Evolutionary conservation across 2,888 invertebrate genomes (phyloP).

Genomic region (Amblyjoppa fuscipennis): DNA sequence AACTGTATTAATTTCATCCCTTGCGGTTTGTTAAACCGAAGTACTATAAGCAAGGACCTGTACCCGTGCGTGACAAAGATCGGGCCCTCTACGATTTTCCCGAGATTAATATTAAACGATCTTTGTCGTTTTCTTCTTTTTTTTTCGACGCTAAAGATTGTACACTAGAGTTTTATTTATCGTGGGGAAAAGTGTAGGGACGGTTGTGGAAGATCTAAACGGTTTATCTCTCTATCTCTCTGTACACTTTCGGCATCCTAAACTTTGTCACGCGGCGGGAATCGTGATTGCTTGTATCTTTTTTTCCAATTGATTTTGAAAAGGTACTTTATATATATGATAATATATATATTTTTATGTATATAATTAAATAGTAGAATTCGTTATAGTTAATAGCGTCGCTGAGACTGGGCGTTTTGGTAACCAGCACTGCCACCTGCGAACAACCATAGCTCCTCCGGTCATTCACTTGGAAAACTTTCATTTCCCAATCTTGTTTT

Average conservation of each 20-base stretch:
- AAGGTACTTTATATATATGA: constrained; percentile 52
- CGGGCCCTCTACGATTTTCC: not conserved
- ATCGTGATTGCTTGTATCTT: constrained; percentile 11
- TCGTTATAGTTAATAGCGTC: constrained; percentile 78
- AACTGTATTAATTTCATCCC: constrained; percentile 24
- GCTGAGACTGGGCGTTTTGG: constrained; percentile 82
- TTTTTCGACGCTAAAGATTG: not conserved
- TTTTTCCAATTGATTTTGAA: constrained; percentile 37
- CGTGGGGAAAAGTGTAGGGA: not conserved
- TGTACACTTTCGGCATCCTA: constrained; percentile 16
- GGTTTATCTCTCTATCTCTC: not conserved
- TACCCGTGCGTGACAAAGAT: constrained; percentile 55
- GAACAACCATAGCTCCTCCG: constrained; percentile 81
- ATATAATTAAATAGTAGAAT: constrained; percentile 74
- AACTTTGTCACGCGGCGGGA: constrained; percentile 56
- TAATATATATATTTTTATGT: constrained; percentile 48
- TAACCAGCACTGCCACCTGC: constrained; percentile 83
- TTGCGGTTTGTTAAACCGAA: constrained; percentile 38
- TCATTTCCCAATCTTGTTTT: constrained; percentile 40
- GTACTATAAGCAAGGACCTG: constrained; percentile 34
- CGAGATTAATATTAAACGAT: not conserved
- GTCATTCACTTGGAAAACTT: constrained; percentile 75
- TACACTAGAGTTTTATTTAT: constrained; percentile 13
- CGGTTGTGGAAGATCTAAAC: not conserved
- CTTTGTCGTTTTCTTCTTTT: not conserved